A percentile compares a stretch with the other conserved stretches of the same genome.
phyloP scores from a whole-genome alignment of 2,113 vertebrate species.

The Scolopax mira region DNA sequence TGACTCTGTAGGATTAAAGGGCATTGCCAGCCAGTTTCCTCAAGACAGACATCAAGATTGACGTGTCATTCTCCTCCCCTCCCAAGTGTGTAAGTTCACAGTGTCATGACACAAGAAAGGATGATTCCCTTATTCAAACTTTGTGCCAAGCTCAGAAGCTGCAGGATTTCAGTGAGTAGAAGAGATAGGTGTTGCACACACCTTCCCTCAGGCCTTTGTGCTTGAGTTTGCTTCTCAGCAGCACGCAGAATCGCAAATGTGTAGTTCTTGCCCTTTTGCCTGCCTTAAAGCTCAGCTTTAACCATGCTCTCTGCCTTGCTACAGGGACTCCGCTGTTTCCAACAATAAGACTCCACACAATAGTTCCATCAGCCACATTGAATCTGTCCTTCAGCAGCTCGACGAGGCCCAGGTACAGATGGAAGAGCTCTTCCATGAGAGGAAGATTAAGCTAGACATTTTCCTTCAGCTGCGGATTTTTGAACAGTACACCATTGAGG shows the following conservation, averaged over 20 bases:
- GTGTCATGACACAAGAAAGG: not conserved
- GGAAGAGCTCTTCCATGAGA: conserved; percentile 97
- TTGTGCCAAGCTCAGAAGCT: not conserved
- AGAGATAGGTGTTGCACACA: not conserved
- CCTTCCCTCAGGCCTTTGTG: not conserved
- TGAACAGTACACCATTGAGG: conserved; percentile 97
- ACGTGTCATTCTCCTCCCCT: not conserved
- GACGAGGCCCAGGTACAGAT: conserved; percentile 97
- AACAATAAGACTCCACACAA: conserved; percentile 95
- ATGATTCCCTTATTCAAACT: not conserved
- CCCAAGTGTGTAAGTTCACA: not conserved
- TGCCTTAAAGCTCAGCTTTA: not conserved
- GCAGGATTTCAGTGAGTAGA: not conserved
- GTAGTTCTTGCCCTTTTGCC: not conserved
- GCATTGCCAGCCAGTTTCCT: not conserved
- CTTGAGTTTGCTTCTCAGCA: not conserved
- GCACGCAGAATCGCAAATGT: not conserved
- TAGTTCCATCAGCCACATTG: conserved; percentile 96
- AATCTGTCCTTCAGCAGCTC: conserved; percentile 95
- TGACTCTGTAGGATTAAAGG: not conserved
- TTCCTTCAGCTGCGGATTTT: conserved; percentile 96
- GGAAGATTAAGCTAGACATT: conserved; percentile 97
- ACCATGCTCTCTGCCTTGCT: conserved; percentile 18
- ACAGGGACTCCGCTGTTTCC: conserved; percentile 92
- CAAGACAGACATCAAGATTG: not conserved